These are phyloP conservation scores for Aleiodes testaceus DNA, from an alignment of 2,888 invertebrate species.

Conservation along the genomic window DNA sequence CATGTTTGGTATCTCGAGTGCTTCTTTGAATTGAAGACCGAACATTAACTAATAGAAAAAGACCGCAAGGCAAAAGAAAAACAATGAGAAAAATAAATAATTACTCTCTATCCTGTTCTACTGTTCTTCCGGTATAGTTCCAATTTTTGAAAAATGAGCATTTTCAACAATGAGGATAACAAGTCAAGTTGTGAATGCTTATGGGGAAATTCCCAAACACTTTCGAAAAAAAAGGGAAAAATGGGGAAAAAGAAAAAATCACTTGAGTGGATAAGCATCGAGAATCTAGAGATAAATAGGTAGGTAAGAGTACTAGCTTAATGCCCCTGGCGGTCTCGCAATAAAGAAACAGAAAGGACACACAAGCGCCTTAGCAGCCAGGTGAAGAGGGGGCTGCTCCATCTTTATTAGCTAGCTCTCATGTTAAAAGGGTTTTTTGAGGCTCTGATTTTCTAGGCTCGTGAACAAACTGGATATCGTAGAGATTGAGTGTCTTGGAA, in stretches of 20 bases:
- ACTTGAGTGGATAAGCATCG: conserved; percentile 49
- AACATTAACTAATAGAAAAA: conserved; percentile 37
- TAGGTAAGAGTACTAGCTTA: conserved; percentile 41
- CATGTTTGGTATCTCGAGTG: conserved; percentile 42
- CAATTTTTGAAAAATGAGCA: not conserved
- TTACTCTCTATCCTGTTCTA: conserved; percentile 21
- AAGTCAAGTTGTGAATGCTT: conserved; percentile 32
- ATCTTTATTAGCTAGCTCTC: conserved; percentile 59
- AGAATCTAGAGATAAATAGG: conserved; percentile 53
- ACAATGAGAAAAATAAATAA: conserved; percentile 17
- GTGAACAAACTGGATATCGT: conserved; percentile 67
- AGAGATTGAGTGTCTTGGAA: conserved; percentile 43
- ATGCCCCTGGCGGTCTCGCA: conserved; percentile 45
- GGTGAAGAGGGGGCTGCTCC: conserved; percentile 52
- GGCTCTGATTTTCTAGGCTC: conserved; percentile 68
- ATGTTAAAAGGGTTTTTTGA: conserved; percentile 59
- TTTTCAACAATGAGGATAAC: not conserved
- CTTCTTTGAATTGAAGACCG: conserved; percentile 23
- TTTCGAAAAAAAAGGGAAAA: conserved; percentile 25
- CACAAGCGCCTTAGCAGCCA: conserved; percentile 48
- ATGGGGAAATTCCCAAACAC: conserved; percentile 42
- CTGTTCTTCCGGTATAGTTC: conserved; percentile 24
- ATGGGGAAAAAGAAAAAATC: no score
- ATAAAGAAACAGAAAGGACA: conserved; percentile 42
- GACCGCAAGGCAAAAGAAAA: conserved; percentile 13